These are phyloP conservation scores for Gasterosteus aculeatus DNA, from an alignment of 2,113 vertebrate genomes.

Conservation along the genomic window DNA sequence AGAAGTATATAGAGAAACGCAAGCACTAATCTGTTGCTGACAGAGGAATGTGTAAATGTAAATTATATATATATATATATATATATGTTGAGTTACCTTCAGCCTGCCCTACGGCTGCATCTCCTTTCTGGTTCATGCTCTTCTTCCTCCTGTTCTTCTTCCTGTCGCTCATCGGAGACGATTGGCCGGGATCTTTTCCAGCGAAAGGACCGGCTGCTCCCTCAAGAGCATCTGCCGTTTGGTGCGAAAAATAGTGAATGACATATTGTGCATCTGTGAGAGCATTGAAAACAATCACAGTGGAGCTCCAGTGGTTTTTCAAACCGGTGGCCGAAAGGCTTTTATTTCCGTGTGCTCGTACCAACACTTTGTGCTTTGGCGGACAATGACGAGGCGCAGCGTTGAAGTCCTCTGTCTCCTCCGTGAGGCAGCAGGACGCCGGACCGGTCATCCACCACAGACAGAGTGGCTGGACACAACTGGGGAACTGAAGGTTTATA, in stretches of 20 bases:
- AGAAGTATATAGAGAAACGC: background rate
- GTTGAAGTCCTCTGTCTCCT: constrained; percentile 84
- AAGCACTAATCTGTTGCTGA: background rate
- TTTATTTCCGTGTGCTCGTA: constrained; percentile 52
- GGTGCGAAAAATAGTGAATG: background rate
- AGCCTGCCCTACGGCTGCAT: constrained; percentile 88
- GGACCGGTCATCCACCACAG: constrained; percentile 84
- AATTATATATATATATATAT: background rate
- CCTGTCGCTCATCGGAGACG: constrained; percentile 89
- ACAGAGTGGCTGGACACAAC: constrained; percentile 80
- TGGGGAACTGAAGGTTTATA: constrained; percentile 62
- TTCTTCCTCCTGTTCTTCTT: constrained; percentile 97
- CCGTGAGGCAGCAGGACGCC: constrained; percentile 73
- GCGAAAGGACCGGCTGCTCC: constrained; percentile 78
- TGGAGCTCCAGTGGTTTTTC: background rate
- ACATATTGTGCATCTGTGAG: background rate
- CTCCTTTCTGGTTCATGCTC: constrained; percentile 91
- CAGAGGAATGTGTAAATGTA: too few relatives aligned
- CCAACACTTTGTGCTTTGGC: constrained; percentile 83
- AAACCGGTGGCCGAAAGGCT: background rate
- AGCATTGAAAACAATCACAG: background rate
- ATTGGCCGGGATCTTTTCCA: constrained; percentile 82
- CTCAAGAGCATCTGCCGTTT: constrained; percentile 76
- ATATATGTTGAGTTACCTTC: constrained; percentile 84
- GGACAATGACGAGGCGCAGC: constrained; percentile 83